phyloP scores from a whole-genome alignment of 1,140 invertebrate genomes.

The Drosophila takahashii region DNA sequence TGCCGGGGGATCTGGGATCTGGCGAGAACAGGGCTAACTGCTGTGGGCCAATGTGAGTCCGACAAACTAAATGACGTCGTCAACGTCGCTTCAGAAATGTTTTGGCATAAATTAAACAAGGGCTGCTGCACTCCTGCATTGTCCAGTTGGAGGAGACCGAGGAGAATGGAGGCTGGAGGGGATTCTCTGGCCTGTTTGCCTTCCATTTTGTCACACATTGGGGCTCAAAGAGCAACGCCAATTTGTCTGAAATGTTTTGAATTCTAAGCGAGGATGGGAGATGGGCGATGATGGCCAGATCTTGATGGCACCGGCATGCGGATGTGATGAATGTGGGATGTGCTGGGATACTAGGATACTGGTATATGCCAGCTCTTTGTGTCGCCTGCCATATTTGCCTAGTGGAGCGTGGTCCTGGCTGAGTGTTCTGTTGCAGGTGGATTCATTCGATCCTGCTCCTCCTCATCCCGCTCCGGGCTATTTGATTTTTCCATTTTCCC shows the following conservation, averaged over 20 bases:
- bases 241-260: constrained; percentile 82
- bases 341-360: not conserved
- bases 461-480: constrained; percentile 6
- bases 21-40: constrained; percentile 35
- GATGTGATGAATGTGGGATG: constrained; percentile 51
- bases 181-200: constrained; percentile 55
- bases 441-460: constrained; percentile 1
- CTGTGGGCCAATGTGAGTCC: constrained; percentile 20
- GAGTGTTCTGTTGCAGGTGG: constrained; percentile 35
- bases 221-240: constrained; percentile 76
- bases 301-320: constrained; percentile 18
- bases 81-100: constrained; percentile 75
- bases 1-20: not conserved
- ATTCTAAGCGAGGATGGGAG: constrained; percentile 63
- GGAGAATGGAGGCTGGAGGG: not conserved
- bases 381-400: constrained; percentile 58
- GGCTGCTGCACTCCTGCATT: constrained; percentile 54
- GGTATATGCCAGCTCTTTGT: constrained; percentile 39
- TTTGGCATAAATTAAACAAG: constrained; percentile 81
- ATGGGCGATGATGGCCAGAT: constrained; percentile 21
- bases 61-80: constrained; percentile 69
- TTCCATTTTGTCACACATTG: constrained; percentile 81
- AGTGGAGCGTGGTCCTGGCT: constrained; percentile 41
- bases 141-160: constrained; percentile 38
- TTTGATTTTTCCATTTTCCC: constrained; percentile 68